Evolutionary conservation across 1,140 invertebrate genomes (phyloP).

Genomic region (Drosophila mojavensis): DNA sequence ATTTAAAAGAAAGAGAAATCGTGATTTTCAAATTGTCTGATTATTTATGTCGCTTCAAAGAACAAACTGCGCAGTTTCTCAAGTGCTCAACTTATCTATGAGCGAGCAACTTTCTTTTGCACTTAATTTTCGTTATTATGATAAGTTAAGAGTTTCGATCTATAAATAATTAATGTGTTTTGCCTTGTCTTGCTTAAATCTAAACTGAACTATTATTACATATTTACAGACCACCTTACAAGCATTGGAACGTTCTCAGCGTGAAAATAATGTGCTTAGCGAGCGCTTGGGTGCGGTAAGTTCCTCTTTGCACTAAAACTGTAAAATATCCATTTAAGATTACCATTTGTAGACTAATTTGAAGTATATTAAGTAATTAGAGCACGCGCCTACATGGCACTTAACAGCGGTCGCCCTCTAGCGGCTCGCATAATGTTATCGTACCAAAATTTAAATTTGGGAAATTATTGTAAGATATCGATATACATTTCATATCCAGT

Average conservation of each 20-base stretch:
- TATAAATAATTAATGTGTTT: constrained; percentile 36
- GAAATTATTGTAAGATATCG: no score
- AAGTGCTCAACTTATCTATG: constrained; percentile 60
- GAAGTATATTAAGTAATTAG: no score
- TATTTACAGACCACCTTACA: constrained; percentile 85
- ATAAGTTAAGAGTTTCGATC: constrained; percentile 19
- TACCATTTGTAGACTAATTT: background rate
- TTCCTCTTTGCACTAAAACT: constrained; percentile 8
- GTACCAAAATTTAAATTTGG: no score
- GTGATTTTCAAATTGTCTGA: constrained; percentile 59
- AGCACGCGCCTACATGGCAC: no score
- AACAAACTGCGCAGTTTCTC: constrained; percentile 70
- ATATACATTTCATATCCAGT: background rate
- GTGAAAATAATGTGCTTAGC: constrained; percentile 87
- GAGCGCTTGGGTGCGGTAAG: constrained; percentile 86
- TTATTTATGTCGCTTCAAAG: constrained; percentile 59
- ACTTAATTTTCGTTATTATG: constrained; percentile 1
- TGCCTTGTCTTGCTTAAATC: no score
- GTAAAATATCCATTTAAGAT: background rate
- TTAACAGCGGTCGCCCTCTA: no score
- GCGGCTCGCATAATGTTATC: no score
- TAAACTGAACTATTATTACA: background rate
- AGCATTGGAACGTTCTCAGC: constrained; percentile 86
- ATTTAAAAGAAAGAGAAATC: constrained; percentile 46
- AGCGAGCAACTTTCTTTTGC: constrained; percentile 60